These are phyloP conservation scores for Lampropteryx suffumata DNA, from an alignment of 2,888 invertebrate species.

Conservation along the genomic window DNA sequence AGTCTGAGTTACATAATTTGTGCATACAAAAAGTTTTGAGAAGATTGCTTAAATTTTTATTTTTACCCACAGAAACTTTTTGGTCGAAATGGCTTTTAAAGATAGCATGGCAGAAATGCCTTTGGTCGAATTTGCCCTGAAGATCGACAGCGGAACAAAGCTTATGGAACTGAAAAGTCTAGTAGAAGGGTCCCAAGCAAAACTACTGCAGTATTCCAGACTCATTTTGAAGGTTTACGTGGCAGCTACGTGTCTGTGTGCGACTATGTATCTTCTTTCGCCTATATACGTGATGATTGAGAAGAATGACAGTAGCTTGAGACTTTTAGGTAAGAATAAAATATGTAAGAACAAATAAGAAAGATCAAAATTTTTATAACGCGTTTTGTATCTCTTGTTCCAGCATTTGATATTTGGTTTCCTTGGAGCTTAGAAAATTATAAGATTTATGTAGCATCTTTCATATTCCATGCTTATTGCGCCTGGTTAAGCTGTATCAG, in stretches of 20 bases:
- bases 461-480: constrained; percentile 63
- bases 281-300: constrained; percentile 61
- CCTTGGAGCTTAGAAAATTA: constrained; percentile 69
- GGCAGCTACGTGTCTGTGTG: constrained; percentile 49
- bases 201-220: constrained; percentile 52
- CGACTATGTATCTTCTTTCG: constrained; percentile 59
- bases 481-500: constrained; percentile 67
- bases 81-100: constrained; percentile 60
- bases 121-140: constrained; percentile 47
- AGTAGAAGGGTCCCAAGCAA: constrained; percentile 53
- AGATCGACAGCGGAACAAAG: constrained; percentile 37
- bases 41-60: too few relatives aligned
- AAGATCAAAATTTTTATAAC: constrained; percentile 21
- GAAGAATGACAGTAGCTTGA: constrained; percentile 51
- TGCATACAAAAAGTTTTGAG: too few relatives aligned
- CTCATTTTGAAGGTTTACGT: constrained; percentile 58
- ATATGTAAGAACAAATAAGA: constrained; percentile 55
- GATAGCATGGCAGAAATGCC: constrained; percentile 63
- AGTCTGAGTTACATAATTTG: too few relatives aligned
- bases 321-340: constrained; percentile 58
- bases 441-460: constrained; percentile 56
- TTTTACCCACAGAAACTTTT: constrained; percentile 36
- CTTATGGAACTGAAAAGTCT: constrained; percentile 53
- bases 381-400: constrained; percentile 32
- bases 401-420: constrained; percentile 76